Conservation (phyloP, 2,797 vertebrate genomes). For the Trematomus bernacchii region DNA sequence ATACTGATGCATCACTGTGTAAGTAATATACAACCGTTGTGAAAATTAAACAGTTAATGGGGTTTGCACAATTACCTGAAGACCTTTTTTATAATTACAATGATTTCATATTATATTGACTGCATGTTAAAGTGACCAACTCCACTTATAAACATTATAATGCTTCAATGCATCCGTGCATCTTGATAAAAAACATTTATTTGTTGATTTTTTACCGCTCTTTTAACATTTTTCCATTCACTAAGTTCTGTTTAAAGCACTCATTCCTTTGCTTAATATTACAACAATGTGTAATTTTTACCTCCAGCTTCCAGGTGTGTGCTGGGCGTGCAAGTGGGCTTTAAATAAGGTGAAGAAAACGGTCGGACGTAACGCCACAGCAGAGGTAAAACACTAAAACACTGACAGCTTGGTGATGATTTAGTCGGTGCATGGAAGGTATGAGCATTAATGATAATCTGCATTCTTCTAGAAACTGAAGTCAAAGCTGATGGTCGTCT, state of each 20-base stretch:
- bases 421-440: not conserved
- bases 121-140: not conserved
- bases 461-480: slow-evolving; percentile 35
- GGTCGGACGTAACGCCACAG: not conserved
- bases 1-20: not conserved
- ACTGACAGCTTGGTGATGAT: not conserved
- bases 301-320: slow-evolving; percentile 21
- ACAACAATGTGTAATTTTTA: not conserved
- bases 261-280: not conserved
- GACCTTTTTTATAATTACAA: too few species aligned
- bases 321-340: slow-evolving; percentile 53
- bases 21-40: not conserved
- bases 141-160: not conserved
- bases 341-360: slow-evolving; percentile 31
- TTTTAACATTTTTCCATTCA: not conserved
- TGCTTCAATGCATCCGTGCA: not conserved
- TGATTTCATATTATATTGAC: not conserved
- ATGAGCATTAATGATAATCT: not conserved
- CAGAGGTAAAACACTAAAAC: slow-evolving; percentile 46
- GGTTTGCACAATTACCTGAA: too few species aligned
- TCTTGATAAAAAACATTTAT: not conserved
- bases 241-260: not conserved
- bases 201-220: not conserved
- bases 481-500: slow-evolving; percentile 13
- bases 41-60: too few species aligned